These are phyloP conservation scores for Cololabis saira DNA, from an alignment of 2,113 vertebrate genomes.

Conservation along the genomic window DNA sequence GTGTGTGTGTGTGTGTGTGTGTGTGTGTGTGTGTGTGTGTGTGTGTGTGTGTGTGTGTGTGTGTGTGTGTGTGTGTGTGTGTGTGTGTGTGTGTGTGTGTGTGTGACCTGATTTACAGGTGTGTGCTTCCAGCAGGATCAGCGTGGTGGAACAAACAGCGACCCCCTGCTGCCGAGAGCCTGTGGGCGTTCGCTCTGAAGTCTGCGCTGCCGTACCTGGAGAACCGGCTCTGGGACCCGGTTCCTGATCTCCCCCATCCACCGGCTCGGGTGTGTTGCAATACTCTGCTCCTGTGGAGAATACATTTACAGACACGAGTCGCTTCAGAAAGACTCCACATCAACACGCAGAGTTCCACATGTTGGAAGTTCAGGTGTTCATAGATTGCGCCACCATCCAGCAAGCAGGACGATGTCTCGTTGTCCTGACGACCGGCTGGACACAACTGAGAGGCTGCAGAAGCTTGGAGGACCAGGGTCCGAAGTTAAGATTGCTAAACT, in stretches of 20 bases:
- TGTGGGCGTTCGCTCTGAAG: conserved; percentile 79
- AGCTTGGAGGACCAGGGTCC: too few relatives aligned
- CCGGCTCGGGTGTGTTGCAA: conserved; percentile 34
- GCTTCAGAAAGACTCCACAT: not conserved
- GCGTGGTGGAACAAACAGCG: conserved; percentile 76
- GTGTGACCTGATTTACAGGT: conserved; percentile 30
- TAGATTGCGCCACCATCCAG: not conserved
- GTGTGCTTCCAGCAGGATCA: conserved; percentile 1
- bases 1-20: too few relatives aligned
- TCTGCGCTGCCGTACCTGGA: conserved; percentile 54
- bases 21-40: too few relatives aligned
- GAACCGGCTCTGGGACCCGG: conserved; percentile 43
- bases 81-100: not conserved
- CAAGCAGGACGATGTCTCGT: too few relatives aligned
- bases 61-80: not conserved
- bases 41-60: not conserved
- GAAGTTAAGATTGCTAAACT: too few relatives aligned
- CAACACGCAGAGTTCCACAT: not conserved
- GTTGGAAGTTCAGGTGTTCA: not conserved
- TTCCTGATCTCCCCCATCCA: conserved; percentile 78
- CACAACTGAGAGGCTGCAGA: too few relatives aligned
- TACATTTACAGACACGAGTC: not conserved
- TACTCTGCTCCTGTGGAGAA: not conserved
- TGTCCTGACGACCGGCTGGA: too few relatives aligned
- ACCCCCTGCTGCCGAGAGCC: conserved; percentile 68